phyloP scores from a whole-genome alignment of 2,113 vertebrate genomes.

The Bungarus multicinctus region DNA sequence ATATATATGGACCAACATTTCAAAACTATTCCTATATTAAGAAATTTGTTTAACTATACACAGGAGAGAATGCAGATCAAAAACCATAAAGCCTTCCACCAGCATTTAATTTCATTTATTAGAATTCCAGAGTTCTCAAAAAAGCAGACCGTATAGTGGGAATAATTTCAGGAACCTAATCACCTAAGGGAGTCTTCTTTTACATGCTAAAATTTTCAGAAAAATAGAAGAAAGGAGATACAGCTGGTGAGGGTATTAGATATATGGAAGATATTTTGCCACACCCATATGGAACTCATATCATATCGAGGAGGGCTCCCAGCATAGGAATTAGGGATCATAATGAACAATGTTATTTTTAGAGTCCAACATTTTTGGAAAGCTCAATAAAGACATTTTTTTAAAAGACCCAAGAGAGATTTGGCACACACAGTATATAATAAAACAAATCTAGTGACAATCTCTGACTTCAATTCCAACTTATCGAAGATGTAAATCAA shows the following conservation, averaged over 20 bases:
- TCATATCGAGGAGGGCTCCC: neutral
- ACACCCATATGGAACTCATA: neutral
- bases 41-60: conserved; percentile 26
- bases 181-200: neutral
- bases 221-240: neutral
- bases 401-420: neutral
- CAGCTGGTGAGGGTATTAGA: neutral
- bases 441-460: neutral
- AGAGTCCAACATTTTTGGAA: neutral
- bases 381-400: neutral
- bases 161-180: neutral
- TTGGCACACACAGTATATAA: neutral
- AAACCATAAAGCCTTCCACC: neutral
- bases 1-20: conserved; percentile 12
- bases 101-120: neutral
- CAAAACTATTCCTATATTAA: neutral
- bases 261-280: neutral
- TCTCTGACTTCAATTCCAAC: neutral
- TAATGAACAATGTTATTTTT: neutral
- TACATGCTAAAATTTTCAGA: neutral
- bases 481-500: neutral
- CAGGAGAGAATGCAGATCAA: neutral
- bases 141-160: neutral
- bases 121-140: neutral
- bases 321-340: neutral